Conservation (phyloP, 2,797 vertebrate genomes). For the Rhynchotus rufescens region DNA sequence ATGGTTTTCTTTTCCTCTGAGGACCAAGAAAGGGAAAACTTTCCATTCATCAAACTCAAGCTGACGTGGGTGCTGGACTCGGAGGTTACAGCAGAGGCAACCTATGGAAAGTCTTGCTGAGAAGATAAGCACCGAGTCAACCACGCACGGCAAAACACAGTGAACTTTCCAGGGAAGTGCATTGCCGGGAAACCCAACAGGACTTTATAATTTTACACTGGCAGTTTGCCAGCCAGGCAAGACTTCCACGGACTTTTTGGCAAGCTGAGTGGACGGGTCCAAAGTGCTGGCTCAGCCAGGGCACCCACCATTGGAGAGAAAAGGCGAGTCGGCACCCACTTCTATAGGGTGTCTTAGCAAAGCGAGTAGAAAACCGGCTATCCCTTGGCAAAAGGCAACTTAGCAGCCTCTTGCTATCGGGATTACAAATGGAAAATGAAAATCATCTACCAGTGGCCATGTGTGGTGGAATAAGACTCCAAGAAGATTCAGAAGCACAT, state of each 20-base stretch:
- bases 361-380: not conserved
- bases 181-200: not conserved
- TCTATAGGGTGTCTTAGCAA: not conserved
- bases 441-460: not conserved
- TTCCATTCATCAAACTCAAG: not conserved
- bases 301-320: not conserved
- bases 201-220: not conserved
- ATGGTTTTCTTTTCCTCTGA: not conserved
- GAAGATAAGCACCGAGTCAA: not conserved
- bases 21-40: not conserved
- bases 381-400: not conserved
- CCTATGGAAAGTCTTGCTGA: not conserved
- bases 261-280: not conserved
- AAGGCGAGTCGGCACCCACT: fast-evolving
- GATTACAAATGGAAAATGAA: not conserved
- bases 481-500: not conserved
- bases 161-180: not conserved
- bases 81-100: not conserved
- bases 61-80: not conserved
- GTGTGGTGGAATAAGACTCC: not conserved
- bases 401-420: not conserved
- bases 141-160: not conserved
- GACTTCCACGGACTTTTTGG: not conserved
- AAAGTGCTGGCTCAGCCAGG: fast-evolving
- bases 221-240: not conserved